A percentile compares a stretch with the other conserved stretches of the same genome.
Conservation (phyloP, 2,888 invertebrate species). For the Nebria brevicollis region DNA sequence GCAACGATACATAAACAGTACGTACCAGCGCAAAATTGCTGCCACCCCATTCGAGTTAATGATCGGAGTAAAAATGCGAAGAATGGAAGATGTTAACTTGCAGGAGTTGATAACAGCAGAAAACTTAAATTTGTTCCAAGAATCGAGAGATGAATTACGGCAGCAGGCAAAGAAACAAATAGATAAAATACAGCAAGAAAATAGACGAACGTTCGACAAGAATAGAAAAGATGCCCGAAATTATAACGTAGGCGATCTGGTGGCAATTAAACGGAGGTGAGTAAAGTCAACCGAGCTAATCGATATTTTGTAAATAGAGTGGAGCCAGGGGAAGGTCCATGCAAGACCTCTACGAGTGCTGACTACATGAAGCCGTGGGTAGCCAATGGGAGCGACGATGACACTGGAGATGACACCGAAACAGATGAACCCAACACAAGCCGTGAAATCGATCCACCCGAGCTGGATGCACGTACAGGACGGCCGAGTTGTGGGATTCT, state of each 20-base stretch:
- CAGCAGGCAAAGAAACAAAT: slow-evolving; percentile 47
- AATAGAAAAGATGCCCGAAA: slow-evolving; percentile 49
- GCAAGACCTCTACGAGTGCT: slow-evolving; percentile 46
- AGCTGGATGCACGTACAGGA: slow-evolving; percentile 2
- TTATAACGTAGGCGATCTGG: slow-evolving; percentile 52
- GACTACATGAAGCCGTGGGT: slow-evolving; percentile 53
- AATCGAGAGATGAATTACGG: slow-evolving; percentile 41
- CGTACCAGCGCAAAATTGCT: slow-evolving; percentile 48
- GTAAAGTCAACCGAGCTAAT: slow-evolving; percentile 53
- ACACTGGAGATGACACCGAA: not conserved
- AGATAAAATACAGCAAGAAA: slow-evolving; percentile 51
- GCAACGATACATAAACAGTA: slow-evolving; percentile 48
- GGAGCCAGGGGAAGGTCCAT: not conserved
- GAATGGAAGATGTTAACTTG: slow-evolving; percentile 44
- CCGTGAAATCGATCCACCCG: not conserved
- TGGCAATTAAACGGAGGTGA: slow-evolving; percentile 56
- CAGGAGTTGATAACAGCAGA: slow-evolving; percentile 47
- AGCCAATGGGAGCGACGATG: not conserved
- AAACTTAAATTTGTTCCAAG: slow-evolving; percentile 30
- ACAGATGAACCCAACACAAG: not conserved
- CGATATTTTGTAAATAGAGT: slow-evolving; percentile 50
- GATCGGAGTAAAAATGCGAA: slow-evolving; percentile 47
- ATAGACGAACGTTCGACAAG: slow-evolving; percentile 50
- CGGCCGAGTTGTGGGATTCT: slow-evolving; percentile 18
- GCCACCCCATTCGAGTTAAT: slow-evolving; percentile 50